These are phyloP conservation scores for Dryocosmus kuriphilus DNA, from an alignment of 2,888 invertebrate genomes.

Conservation along the genomic window DNA sequence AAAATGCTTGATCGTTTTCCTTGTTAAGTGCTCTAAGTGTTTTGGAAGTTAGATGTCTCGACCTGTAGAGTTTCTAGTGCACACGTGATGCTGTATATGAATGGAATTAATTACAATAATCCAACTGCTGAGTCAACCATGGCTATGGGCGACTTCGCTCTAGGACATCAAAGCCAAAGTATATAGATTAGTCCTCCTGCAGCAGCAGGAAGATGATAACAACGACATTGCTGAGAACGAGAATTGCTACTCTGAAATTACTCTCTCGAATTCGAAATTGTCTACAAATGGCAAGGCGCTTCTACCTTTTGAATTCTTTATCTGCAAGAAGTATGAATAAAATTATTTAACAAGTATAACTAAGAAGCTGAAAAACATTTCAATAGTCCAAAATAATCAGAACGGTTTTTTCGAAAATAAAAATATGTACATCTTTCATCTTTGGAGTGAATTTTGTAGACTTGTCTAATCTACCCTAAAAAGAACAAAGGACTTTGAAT, in stretches of 20 bases:
- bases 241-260: conserved; percentile 22
- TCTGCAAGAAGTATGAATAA: neutral
- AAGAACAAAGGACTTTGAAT: too few species aligned
- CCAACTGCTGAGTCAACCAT: conserved; percentile 30
- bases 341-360: neutral
- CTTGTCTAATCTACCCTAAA: too few species aligned
- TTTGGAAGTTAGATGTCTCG: neutral
- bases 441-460: too few species aligned
- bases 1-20: too few species aligned
- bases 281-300: neutral
- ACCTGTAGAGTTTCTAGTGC: neutral
- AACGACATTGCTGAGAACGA: conserved; percentile 14
- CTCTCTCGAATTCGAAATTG: conserved; percentile 15
- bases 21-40: neutral
- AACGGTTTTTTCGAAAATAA: too few species aligned
- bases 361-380: neutral
- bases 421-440: too few species aligned
- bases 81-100: neutral
- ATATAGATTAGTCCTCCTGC: conserved; percentile 15
- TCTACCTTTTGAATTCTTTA: neutral
- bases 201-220: conserved; percentile 20
- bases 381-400: too few species aligned
- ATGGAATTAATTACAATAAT: conserved; percentile 36
- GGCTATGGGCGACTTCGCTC: conserved; percentile 5
- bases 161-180: conserved; percentile 30